These are phyloP conservation scores for Pachycephala philippinensis DNA, from an alignment of 2,113 vertebrate genomes.

Conservation along the genomic window DNA sequence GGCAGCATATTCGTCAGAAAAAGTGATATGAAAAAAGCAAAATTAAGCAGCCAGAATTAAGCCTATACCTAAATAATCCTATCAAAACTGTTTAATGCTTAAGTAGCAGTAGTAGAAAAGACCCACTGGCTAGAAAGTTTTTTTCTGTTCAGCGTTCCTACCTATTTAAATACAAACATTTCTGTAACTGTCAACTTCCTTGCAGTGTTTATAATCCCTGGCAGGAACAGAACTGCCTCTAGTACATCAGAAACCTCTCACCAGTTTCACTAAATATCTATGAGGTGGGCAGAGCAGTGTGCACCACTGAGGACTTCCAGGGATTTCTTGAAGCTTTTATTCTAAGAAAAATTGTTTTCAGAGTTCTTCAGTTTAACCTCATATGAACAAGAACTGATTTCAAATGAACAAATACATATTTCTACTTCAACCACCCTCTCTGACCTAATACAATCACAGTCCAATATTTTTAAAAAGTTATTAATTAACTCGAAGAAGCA, in stretches of 20 bases:
- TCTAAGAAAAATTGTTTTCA: neutral
- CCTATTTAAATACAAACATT: neutral
- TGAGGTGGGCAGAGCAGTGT: neutral
- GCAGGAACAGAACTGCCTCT: neutral
- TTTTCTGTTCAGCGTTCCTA: neutral
- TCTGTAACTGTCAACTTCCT: neutral
- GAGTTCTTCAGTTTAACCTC: neutral
- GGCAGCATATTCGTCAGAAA: neutral
- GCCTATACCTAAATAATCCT: neutral
- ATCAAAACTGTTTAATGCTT: neutral
- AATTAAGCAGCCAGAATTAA: neutral
- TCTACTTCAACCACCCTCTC: neutral
- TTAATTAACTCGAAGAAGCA: neutral
- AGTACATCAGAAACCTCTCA: neutral
- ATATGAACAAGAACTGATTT: neutral
- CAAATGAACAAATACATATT: neutral
- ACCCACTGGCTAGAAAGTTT: neutral
- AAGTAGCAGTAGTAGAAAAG: neutral
- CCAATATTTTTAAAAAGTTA: neutral
- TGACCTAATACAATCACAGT: neutral
- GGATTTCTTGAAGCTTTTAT: neutral
- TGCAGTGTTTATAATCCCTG: neutral
- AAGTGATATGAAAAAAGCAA: neutral
- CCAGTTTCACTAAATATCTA: neutral
- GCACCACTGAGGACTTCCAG: fast-evolving